Evolutionary conservation across 2,888 invertebrate genomes (phyloP).

Genomic region (Chymomyza fuscimana): DNA sequence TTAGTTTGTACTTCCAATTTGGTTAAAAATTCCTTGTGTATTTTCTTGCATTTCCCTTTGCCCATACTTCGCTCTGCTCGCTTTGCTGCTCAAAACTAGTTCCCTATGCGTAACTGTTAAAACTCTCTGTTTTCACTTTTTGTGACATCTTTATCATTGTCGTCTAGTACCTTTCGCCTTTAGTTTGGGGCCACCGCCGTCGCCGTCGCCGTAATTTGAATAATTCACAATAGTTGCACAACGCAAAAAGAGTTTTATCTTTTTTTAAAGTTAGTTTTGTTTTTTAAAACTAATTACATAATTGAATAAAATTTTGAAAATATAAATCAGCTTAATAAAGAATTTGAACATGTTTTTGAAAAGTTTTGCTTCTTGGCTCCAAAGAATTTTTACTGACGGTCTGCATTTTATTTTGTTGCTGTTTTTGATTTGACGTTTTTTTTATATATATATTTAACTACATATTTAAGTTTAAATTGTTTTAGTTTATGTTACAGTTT

Average conservation of each 20-base stretch:
- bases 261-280: constrained; percentile 39
- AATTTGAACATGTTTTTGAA: constrained; percentile 61
- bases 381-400: constrained; percentile 40
- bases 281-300: constrained; percentile 30
- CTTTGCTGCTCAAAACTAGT: neutral
- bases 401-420: constrained; percentile 19
- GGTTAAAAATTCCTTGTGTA: constrained; percentile 76
- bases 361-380: constrained; percentile 66
- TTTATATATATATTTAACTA: constrained; percentile 60
- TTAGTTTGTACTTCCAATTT: constrained; percentile 75
- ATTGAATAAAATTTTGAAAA: constrained; percentile 35
- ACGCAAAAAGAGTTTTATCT: constrained; percentile 46
- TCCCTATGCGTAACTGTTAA: constrained; percentile 19
- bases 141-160: constrained; percentile 19
- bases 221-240: constrained; percentile 75
- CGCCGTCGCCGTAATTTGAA: constrained; percentile 68
- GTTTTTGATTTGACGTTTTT: constrained; percentile 22
- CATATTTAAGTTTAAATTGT: constrained; percentile 50
- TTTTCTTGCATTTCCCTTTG: constrained; percentile 55
- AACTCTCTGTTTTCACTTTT: constrained; percentile 11
- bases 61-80: constrained; percentile 18
- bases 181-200: constrained; percentile 9
- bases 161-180: neutral
- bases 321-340: constrained; percentile 50
- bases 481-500: constrained; percentile 63